phyloP scores from a whole-genome alignment of 1,140 invertebrate species.

The Musca vetustissima region DNA sequence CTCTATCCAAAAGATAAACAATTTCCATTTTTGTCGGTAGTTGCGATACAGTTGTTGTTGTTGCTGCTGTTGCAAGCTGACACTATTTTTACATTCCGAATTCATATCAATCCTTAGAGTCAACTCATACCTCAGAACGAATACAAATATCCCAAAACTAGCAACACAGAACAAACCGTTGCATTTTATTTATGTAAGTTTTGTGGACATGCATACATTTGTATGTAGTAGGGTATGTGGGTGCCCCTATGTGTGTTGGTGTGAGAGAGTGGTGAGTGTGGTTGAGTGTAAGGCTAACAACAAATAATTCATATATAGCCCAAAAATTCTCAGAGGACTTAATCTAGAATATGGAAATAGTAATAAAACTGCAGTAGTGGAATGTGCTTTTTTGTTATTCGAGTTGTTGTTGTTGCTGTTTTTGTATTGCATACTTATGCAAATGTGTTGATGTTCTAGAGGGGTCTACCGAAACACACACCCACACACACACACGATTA shows the following conservation, averaged over 20 bases:
- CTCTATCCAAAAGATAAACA: not conserved
- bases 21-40: constrained; percentile 1
- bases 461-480: no score
- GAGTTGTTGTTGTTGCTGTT: not conserved
- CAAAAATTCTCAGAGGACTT: constrained; percentile 8
- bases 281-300: not conserved
- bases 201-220: no score
- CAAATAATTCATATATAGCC: constrained; percentile 13
- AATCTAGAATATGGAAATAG: constrained; percentile 13
- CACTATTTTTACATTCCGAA: no score
- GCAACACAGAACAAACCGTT: not conserved
- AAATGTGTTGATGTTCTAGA: not conserved
- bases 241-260: not conserved
- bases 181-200: constrained; percentile 1
- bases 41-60: no score
- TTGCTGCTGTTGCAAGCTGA: no score
- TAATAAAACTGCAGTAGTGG: not conserved
- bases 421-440: not conserved
- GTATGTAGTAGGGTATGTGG: not conserved
- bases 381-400: not conserved
- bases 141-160: no score
- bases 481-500: no score
- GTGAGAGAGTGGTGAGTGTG: not conserved
- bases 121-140: no score
- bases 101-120: no score